Base-by-base conservation (phyloP, 2,888 invertebrate genomes). In the Abrostola triplasia region DNA sequence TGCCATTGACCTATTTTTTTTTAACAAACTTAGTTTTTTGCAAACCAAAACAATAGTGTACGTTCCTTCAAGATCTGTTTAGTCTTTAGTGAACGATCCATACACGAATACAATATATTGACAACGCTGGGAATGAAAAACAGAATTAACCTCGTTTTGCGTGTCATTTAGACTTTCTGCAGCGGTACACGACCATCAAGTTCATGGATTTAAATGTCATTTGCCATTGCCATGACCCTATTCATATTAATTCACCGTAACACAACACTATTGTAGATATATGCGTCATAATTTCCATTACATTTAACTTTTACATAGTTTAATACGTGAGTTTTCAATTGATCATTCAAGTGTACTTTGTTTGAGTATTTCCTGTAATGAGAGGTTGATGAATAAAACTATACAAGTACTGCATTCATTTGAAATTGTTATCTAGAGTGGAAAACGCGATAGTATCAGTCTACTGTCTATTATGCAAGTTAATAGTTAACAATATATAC, bases 171-270 rank as follows among this genome's bases (percentile, higher is more conserved):
- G 68, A 62, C 70, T 76, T 62, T 76, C 64, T 73, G 70, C 79
- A 77, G 79, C 79, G 77, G 77, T 77, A 77, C 65, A 56, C 38
- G 60, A 66, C 48, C 73, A 73, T 79, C 79, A 79, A 71, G 76
- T 76, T 73, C 76, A 73, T 68, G 68, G 70, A 73, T 76, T 76
- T 76, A 73, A 77, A 77, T 77, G 79, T 76, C 77, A 76, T 77
- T 77, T 78, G 67, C 38, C 54, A 70, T 75, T 51, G 44, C 63
- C 55, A 53, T 70, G 60, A 61, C 64, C 79, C 71, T 76, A 76
- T 66, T 58, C 53, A 55, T 69, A 64, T 67, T 48, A 63, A 66
- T 62, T 62, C 60, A 73, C 67, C 59, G 76, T 78, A 67, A 59
- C 44, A 61, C 63, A 57, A 51, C 7, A 42, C 62, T 64, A 58